Base-by-base conservation (phyloP, 2,113 vertebrate species). In the Suricata suricatta region DNA sequence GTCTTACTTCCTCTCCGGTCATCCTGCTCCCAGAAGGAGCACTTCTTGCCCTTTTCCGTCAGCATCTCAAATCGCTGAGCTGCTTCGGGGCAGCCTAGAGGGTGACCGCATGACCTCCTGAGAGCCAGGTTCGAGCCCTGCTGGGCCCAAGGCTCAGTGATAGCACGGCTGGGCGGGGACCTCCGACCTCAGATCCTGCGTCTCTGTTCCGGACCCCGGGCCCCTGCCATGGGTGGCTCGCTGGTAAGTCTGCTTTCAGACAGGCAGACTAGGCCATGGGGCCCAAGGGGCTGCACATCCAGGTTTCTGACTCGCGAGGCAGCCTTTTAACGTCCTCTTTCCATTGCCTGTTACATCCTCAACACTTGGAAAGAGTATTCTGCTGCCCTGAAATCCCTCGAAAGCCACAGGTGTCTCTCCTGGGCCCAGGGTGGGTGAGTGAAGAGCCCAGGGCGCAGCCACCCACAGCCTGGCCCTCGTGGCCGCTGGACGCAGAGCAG, bases 321-420 rank as follows among this genome's bases (percentile, higher is more conserved):
- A 27, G 25, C 16, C 13, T 68, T 91, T 54, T 29, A 7, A 11
- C 60, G 29, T 68, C 27, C 64, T 52, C 1, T 0, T 72, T 35
- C 7, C 12, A 54, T 16, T 0, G 0, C 17, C 16, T 64, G 21
- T 23, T 8, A 17, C 3, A 3, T 33, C 11, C 12, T 2, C 3
- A 3, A 66, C 5, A 7, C 5, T 35, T 25, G 68, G 33, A 68
- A 63, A 64, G 85, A 57, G 25, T 57, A 2, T 23, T 64, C 50
- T 60, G 79, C 41, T 50, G 44, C 33, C 23, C 66, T 17, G 25
- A 85, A 88, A 66, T 19, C 31, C 50, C 31, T 68, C 21, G 6
- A 0, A 63, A 64, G 69, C 54, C 23, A 0, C 4, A 35, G 15
- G 1, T 66, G 15, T 33, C 16, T 33, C 71, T 52, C 17, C 6